phyloP scores from a whole-genome alignment of 2,113 vertebrate genomes.

The Burhinus oedicnemus region DNA sequence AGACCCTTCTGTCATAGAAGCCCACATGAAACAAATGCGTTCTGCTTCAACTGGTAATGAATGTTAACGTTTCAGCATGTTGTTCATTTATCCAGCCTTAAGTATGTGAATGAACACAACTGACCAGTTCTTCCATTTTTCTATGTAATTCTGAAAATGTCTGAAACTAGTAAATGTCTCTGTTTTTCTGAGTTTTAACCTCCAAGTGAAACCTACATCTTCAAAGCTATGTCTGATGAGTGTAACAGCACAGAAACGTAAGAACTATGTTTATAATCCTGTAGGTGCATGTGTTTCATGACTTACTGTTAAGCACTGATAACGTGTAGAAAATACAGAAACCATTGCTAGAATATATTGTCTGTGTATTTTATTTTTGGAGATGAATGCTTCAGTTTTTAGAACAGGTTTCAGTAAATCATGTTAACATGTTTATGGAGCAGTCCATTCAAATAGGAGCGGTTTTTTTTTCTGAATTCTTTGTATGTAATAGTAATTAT shows the following conservation, averaged over 20 bases:
- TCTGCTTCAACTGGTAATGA: slow-evolving; percentile 90
- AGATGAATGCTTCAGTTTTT: background rate
- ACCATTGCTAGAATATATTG: background rate
- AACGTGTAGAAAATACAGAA: background rate
- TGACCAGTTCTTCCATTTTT: background rate
- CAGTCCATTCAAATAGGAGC: background rate
- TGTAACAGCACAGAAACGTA: background rate
- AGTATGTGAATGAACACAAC: background rate
- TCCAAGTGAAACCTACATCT: background rate
- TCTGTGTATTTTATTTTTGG: background rate
- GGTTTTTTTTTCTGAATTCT: background rate
- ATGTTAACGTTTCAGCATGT: background rate
- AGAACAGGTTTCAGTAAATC: background rate
- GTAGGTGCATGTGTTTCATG: background rate
- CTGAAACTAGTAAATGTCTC: background rate
- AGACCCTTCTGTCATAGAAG: slow-evolving; percentile 89
- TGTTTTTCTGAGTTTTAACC: background rate
- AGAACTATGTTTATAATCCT: background rate
- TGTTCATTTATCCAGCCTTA: background rate
- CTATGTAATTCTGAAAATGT: background rate
- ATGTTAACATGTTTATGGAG: background rate
- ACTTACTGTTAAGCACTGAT: background rate
- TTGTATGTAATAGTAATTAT: background rate
- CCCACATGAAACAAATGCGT: slow-evolving; percentile 92
- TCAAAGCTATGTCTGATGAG: background rate